Conservation (phyloP, 2,888 invertebrate species). For the Spilosoma lubricipeda region DNA sequence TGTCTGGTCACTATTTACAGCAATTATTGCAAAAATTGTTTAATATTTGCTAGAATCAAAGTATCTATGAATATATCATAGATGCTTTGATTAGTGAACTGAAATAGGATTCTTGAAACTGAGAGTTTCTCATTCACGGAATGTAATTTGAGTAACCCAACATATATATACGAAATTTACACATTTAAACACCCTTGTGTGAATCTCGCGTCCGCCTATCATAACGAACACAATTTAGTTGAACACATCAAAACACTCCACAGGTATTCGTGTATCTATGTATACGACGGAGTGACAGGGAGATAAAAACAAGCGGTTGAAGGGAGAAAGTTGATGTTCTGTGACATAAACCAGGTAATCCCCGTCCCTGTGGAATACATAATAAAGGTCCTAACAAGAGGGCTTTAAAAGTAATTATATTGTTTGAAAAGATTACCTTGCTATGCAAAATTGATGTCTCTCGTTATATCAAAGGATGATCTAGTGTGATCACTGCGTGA, state of each 20-base stretch:
- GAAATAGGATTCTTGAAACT: no score
- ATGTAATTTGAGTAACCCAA: neutral
- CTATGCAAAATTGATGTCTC: conserved; percentile 34
- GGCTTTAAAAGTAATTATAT: conserved; percentile 53
- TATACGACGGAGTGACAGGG: conserved; percentile 33
- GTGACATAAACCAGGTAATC: conserved; percentile 53
- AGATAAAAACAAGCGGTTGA: conserved; percentile 6
- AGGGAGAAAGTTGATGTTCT: conserved; percentile 26
- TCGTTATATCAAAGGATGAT: conserved; percentile 34
- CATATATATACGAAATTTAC: neutral
- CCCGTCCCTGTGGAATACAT: conserved; percentile 56
- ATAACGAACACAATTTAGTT: conserved; percentile 34
- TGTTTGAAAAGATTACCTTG: conserved; percentile 44
- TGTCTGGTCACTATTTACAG: no score
- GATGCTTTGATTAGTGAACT: no score
- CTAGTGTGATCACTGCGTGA: conserved; percentile 4
- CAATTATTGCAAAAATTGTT: no score
- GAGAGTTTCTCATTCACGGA: neutral
- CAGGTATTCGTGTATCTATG: conserved; percentile 32
- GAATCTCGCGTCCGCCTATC: conserved; percentile 2
- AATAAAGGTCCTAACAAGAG: conserved; percentile 53
- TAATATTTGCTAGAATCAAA: neutral
- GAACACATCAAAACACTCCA: conserved; percentile 36
- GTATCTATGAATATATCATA: no score
- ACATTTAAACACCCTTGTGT: neutral